A percentile compares a stretch with the other conserved stretches of the same genome.
phyloP scores from a whole-genome alignment of 2,797 vertebrate genomes.

The Naso thynnoides region DNA sequence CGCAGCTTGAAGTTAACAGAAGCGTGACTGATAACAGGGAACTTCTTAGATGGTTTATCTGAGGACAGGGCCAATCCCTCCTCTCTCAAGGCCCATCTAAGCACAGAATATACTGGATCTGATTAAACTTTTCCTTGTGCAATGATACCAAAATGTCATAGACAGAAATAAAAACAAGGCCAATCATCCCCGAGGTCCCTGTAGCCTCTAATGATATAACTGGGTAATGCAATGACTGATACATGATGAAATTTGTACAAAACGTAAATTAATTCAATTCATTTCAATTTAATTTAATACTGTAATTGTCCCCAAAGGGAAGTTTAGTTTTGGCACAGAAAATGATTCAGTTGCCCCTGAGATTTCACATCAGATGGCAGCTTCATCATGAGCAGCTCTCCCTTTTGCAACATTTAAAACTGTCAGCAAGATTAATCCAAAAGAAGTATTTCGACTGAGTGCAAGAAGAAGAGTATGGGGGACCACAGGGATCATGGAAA shows the following conservation, averaged over 20 bases:
- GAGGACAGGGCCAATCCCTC: conserved; percentile 44
- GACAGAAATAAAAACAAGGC: conserved; percentile 42
- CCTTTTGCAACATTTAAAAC: not conserved
- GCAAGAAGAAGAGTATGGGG: no score
- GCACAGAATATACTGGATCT: conserved; percentile 42
- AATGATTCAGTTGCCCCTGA: conserved; percentile 7
- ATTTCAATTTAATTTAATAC: conserved; percentile 31
- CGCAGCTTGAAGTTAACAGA: conserved; percentile 52
- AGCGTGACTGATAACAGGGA: conserved; percentile 64
- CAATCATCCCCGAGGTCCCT: conserved; percentile 18
- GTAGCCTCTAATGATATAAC: conserved; percentile 18
- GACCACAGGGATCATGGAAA: no score
- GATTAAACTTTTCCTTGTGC: conserved; percentile 40
- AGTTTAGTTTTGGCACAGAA: conserved; percentile 13
- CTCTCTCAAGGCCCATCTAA: conserved; percentile 36
- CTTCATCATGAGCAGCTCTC: not conserved
- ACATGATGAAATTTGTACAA: conserved; percentile 12
- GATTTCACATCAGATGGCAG: conserved; percentile 2
- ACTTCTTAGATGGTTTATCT: conserved; percentile 57
- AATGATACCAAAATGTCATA: conserved; percentile 39
- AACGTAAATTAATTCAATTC: conserved; percentile 43
- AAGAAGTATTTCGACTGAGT: not conserved
- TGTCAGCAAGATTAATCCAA: not conserved
- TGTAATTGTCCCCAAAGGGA: conserved; percentile 37
- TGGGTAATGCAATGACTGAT: conserved; percentile 24